A percentile compares a stretch with the other conserved stretches of the same genome.
Conservation (phyloP, 1,140 invertebrate species). For the Trissolcus basalis region DNA sequence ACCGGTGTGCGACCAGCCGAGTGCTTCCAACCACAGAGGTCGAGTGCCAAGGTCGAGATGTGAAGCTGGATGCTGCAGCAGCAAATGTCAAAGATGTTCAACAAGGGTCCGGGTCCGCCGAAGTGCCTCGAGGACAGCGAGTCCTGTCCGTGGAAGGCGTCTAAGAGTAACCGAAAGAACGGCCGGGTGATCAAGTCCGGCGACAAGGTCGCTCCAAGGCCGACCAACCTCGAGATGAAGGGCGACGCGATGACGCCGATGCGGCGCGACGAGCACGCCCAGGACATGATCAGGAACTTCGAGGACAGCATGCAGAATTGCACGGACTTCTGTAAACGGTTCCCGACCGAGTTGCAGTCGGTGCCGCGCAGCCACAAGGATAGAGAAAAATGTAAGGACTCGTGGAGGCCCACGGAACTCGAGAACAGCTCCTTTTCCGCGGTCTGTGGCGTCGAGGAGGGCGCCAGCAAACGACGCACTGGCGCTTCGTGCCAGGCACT, state of each 20-base stretch:
- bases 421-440: slow-evolving; percentile 52
- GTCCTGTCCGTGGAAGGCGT: slow-evolving; percentile 25
- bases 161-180: slow-evolving; percentile 27
- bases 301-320: slow-evolving; percentile 55
- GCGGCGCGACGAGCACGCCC: slow-evolving; percentile 8
- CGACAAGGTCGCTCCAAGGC: slow-evolving; percentile 12
- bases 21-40: slow-evolving; percentile 11
- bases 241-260: background rate
- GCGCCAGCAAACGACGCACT: slow-evolving; percentile 77
- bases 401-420: slow-evolving; percentile 73
- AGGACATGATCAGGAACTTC: background rate
- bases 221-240: slow-evolving; percentile 10
- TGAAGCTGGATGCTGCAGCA: slow-evolving; percentile 19
- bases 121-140: slow-evolving; percentile 13
- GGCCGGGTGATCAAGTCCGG: slow-evolving; percentile 31
- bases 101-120: slow-evolving; percentile 65
- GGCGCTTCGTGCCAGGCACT: slow-evolving; percentile 88
- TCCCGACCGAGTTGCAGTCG: slow-evolving; percentile 72
- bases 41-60: background rate
- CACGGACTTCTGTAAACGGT: slow-evolving; percentile 60
- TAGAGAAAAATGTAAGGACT: slow-evolving; percentile 71
- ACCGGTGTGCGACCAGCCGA: background rate
- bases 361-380: slow-evolving; percentile 70
- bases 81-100: slow-evolving; percentile 67
- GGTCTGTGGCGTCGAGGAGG: slow-evolving; percentile 58